Evolutionary conservation across 2,888 invertebrate species (phyloP).

Genomic region (Anthophora plumipes): DNA sequence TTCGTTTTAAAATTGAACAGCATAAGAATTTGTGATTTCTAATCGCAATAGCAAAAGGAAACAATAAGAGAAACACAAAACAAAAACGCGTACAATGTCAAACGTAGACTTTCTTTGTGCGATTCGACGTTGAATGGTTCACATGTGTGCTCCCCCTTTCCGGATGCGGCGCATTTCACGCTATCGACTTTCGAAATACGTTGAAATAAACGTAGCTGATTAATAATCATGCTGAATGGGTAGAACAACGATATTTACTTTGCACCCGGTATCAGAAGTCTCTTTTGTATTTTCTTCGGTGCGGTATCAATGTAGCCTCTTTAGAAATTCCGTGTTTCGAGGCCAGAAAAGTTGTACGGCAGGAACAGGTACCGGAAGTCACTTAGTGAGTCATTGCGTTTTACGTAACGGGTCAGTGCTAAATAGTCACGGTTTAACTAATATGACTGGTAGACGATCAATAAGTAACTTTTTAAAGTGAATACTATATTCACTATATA

Average conservation of each 20-base stretch:
- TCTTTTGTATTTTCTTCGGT: constrained; percentile 16
- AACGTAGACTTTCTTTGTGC: neutral
- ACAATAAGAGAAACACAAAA: neutral
- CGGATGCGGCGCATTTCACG: constrained; percentile 75
- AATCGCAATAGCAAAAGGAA: too few species aligned
- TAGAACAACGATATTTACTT: constrained; percentile 37
- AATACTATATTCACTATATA: too few species aligned
- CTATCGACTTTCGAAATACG: constrained; percentile 70
- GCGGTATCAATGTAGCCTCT: constrained; percentile 15
- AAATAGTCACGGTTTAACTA: constrained; percentile 6
- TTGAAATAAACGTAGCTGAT: constrained; percentile 71
- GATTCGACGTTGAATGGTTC: constrained; percentile 9
- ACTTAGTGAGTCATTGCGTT: constrained; percentile 33
- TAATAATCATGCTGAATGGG: constrained; percentile 72
- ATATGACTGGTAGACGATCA: neutral
- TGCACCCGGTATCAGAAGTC: constrained; percentile 1
- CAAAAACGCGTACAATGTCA: neutral
- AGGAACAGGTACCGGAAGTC: constrained; percentile 55
- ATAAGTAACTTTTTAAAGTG: constrained; percentile 22
- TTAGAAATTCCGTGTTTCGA: constrained; percentile 41
- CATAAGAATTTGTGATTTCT: neutral
- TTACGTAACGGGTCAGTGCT: constrained; percentile 28
- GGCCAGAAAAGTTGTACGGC: constrained; percentile 28
- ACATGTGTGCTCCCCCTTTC: constrained; percentile 56
- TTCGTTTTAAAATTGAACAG: too few species aligned